Evolutionary conservation across 1,140 invertebrate species (phyloP), one percentile per base, ranked within the genome.

Genomic region (Penaeus vannamei): DNA sequence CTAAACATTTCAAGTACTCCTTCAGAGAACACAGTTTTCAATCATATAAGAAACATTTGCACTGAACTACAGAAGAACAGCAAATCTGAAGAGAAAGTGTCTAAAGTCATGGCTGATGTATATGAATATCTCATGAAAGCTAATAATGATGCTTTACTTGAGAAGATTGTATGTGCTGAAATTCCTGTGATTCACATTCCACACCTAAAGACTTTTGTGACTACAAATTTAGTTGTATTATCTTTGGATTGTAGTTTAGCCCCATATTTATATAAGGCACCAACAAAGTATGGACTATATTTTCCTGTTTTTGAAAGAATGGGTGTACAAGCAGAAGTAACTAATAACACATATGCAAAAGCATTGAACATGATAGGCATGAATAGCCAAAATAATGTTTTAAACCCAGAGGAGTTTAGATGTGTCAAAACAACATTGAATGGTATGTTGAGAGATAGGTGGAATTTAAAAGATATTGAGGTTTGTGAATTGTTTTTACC

Each of bases 401-500:
- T 72, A 22, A 19, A 19, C 22, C 66, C 66, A 72, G 66, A 72
- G 22, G 66, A 72, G 19, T 7, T 19, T 22, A 72, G 66, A 72
- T 26, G 32, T 26, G n/a, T 72, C n/a, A 72, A n/a, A 32, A 72
- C 14, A 26, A 20, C 32, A 72, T 72, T 72, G 19, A 20, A 1
- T 8, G n/a, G 32, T n/a, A 72, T 72, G 66, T 26, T 32, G 32
- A 72, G 23, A 22, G 1, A 1, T 14, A 0, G 8, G 22, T 32
- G n/a, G 7, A 5, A 19, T n/a, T 8, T 88, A 14, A 53, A 88
- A 22, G 32, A 84, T 12, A 26, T 88, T 66, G 2, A 26, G 22
- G 81, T 72, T 42, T 42, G 32, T 42, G 64, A 76, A 32, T 32
- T 88, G n/a, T 88, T 77, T 46, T 36, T 88, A 3, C 86, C 80